Evolutionary conservation across 2,797 vertebrate species (phyloP).

Genomic region (Myripristis jacobus): DNA sequence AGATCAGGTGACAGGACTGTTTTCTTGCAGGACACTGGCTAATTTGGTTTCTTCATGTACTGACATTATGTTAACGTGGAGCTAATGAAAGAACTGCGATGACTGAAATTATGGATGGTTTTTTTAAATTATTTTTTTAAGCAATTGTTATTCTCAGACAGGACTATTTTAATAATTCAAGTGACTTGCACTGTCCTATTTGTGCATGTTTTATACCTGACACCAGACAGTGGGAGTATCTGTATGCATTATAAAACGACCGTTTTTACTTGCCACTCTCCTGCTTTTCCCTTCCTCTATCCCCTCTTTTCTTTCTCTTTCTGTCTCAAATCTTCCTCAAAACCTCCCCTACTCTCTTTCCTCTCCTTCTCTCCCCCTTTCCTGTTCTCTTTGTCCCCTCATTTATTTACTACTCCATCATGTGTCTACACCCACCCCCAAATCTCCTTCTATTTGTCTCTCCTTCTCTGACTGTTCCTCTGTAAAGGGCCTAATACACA

Average conservation of each 20-base stretch:
- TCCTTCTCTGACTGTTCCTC: neutral
- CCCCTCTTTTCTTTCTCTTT: conserved; percentile 17
- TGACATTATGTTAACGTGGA: neutral
- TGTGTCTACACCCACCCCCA: neutral
- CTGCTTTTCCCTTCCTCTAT: neutral
- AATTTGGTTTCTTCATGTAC: neutral
- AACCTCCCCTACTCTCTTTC: no score
- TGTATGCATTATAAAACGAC: neutral
- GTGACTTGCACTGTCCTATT: neutral
- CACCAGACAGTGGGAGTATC: neutral
- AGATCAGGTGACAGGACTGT: neutral
- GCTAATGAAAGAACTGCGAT: neutral
- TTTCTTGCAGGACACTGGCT: neutral
- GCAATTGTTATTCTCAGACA: neutral
- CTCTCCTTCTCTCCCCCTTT: neutral
- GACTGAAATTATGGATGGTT: neutral
- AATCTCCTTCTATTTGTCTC: neutral
- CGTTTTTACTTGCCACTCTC: no score
- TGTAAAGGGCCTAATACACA: neutral
- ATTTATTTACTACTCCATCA: neutral
- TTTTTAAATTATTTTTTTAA: neutral
- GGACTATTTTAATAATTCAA: neutral
- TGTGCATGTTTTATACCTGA: neutral
- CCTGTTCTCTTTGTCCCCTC: neutral
- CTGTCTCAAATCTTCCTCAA: no score